Conservation (phyloP, 2,888 invertebrate species). For the Coremacera marginata region DNA sequence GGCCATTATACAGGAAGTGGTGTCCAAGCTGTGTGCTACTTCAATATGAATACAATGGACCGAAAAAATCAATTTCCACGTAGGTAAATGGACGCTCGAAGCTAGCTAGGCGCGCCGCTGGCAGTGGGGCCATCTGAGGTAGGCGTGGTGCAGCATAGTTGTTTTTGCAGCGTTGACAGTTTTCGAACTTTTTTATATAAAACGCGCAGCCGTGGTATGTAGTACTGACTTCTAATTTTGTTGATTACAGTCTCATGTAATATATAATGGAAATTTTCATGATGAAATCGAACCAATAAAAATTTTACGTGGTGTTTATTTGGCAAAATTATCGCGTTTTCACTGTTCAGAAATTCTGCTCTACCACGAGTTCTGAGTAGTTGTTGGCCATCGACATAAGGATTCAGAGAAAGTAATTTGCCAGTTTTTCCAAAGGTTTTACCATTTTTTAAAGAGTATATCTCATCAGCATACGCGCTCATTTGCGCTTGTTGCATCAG, state of each 20-base stretch:
- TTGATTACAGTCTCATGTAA: constrained; percentile 44
- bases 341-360: constrained; percentile 40
- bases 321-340: constrained; percentile 34
- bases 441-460: constrained; percentile 32
- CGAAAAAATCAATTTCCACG: constrained; percentile 43
- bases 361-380: constrained; percentile 38
- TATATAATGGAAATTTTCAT: constrained; percentile 38
- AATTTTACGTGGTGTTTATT: constrained; percentile 41
- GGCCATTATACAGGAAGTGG: constrained; percentile 43
- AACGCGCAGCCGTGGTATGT: constrained; percentile 40
- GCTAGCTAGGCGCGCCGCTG: constrained; percentile 41
- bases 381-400: constrained; percentile 37
- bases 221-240: constrained; percentile 39
- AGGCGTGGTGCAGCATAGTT: constrained; percentile 31
- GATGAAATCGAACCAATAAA: constrained; percentile 35
- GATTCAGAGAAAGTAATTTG: constrained; percentile 38
- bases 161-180: constrained; percentile 46
- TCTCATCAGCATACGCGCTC: constrained; percentile 40
- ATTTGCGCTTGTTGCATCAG: constrained; percentile 33
- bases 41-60: constrained; percentile 43
- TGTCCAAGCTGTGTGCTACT: constrained; percentile 44
- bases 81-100: constrained; percentile 44
- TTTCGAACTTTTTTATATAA: constrained; percentile 42
- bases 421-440: constrained; percentile 31
- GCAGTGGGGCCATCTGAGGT: constrained; percentile 44